Conservation (phyloP, 2,888 invertebrate genomes). For the Entomobrya multifasciata region DNA sequence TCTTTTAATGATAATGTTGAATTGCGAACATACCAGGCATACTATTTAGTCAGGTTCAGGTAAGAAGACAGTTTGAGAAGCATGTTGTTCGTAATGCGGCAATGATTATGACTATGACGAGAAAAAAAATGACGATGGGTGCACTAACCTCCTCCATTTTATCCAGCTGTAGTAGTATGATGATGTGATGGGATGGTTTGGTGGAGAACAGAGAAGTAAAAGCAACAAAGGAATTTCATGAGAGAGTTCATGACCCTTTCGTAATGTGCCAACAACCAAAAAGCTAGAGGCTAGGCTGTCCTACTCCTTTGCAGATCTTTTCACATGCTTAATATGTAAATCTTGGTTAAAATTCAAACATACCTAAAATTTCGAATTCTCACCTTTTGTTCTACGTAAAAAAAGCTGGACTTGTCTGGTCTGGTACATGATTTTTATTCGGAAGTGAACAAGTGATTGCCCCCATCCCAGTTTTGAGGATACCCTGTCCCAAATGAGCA, state of each 20-base stretch:
- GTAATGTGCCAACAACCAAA: too few relatives aligned
- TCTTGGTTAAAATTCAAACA: too few relatives aligned
- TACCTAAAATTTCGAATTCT: too few relatives aligned
- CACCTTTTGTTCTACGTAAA: too few relatives aligned
- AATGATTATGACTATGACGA: neutral
- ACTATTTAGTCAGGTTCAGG: neutral
- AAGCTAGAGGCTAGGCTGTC: too few relatives aligned
- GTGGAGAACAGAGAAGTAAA: neutral
- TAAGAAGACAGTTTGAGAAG: neutral
- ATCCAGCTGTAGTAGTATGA: constrained; percentile 21
- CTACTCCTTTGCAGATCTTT: too few relatives aligned
- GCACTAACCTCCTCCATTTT: constrained; percentile 59
- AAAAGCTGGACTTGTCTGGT: too few relatives aligned
- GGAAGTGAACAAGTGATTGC: too few relatives aligned
- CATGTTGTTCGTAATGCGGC: neutral
- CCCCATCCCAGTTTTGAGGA: too few relatives aligned
- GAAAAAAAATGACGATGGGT: constrained; percentile 7
- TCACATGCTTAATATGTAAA: too few relatives aligned
- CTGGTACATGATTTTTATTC: too few relatives aligned
- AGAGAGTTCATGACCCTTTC: constrained; percentile 60
- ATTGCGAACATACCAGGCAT: neutral
- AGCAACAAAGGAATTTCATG: constrained; percentile 40
- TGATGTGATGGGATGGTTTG: neutral
- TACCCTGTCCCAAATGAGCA: too few relatives aligned
- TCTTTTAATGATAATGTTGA: neutral